phyloP scores from a whole-genome alignment of 2,888 invertebrate species.

The Limnephilus lunatus region DNA sequence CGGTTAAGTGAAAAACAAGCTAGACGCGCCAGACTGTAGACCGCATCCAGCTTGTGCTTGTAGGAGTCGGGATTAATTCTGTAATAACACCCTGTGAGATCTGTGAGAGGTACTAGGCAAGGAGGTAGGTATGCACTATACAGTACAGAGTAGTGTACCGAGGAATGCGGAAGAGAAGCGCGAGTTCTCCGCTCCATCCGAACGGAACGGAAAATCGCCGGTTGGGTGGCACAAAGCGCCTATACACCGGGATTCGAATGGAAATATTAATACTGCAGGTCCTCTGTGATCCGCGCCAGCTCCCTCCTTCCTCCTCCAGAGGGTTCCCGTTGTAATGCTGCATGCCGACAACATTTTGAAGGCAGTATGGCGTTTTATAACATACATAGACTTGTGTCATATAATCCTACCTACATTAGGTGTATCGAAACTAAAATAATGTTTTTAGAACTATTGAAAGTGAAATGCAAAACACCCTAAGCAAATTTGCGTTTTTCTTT shows the following conservation, averaged over 20 bases:
- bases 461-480: neutral
- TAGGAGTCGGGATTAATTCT: constrained; percentile 30
- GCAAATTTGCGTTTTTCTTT: neutral
- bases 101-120: neutral
- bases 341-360: neutral
- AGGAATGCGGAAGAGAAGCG: constrained; percentile 34
- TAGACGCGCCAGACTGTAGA: neutral
- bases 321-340: neutral
- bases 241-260: constrained; percentile 11
- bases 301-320: neutral
- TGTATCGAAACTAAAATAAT: neutral
- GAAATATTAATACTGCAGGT: constrained; percentile 21
- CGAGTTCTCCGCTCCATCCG: neutral
- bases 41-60: neutral
- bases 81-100: constrained; percentile 18
- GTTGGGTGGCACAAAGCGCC: constrained; percentile 37
- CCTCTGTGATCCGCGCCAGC: neutral
- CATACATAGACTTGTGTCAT: neutral
- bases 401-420: neutral
- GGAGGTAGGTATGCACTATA: no score
- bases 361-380: neutral
- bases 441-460: no score
- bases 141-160: neutral
- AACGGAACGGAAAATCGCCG: constrained; percentile 31
- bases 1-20: neutral